Conservation (phyloP, 2,888 invertebrate species). For the Suillia variegata region DNA sequence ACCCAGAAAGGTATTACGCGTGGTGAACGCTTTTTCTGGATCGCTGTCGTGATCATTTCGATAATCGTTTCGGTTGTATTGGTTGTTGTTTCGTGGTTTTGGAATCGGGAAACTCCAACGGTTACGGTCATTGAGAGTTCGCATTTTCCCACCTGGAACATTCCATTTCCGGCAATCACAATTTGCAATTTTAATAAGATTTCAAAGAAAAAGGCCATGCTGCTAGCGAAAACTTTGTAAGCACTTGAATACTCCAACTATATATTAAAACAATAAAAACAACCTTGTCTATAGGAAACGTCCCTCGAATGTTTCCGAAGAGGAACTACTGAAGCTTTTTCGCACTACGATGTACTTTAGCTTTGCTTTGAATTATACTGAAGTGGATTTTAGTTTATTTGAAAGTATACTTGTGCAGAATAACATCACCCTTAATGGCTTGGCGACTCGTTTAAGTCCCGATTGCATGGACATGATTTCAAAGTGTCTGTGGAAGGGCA, state of each 20-base stretch:
- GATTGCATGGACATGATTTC: slow-evolving; percentile 65
- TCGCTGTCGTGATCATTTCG: slow-evolving; percentile 64
- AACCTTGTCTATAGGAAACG: slow-evolving; percentile 38
- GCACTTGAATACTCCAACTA: slow-evolving; percentile 31
- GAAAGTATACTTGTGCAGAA: slow-evolving; percentile 46
- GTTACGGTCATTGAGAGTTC: slow-evolving; percentile 67
- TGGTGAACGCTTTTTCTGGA: slow-evolving; percentile 67
- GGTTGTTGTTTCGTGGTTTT: slow-evolving; percentile 66
- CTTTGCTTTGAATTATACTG: slow-evolving; percentile 37
- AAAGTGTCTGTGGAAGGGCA: slow-evolving; percentile 70
- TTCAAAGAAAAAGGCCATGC: slow-evolving; percentile 58
- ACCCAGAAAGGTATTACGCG: slow-evolving; percentile 65
- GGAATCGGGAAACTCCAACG: slow-evolving; percentile 68
- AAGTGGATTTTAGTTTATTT: slow-evolving; percentile 37
- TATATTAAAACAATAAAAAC: background rate
- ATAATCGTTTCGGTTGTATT: slow-evolving; percentile 65
- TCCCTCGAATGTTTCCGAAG: slow-evolving; percentile 48
- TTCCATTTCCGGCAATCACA: slow-evolving; percentile 66
- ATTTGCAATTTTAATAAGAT: slow-evolving; percentile 66
- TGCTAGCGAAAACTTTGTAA: slow-evolving; percentile 61
- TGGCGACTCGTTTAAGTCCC: slow-evolving; percentile 60
- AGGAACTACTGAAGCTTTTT: slow-evolving; percentile 46
- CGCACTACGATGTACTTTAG: slow-evolving; percentile 46
- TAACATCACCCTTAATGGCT: slow-evolving; percentile 42
- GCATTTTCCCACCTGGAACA: slow-evolving; percentile 66